Conservation (phyloP, 37 sponge, comb jelly and placozoan species). For the Corticium candelabrum region DNA sequence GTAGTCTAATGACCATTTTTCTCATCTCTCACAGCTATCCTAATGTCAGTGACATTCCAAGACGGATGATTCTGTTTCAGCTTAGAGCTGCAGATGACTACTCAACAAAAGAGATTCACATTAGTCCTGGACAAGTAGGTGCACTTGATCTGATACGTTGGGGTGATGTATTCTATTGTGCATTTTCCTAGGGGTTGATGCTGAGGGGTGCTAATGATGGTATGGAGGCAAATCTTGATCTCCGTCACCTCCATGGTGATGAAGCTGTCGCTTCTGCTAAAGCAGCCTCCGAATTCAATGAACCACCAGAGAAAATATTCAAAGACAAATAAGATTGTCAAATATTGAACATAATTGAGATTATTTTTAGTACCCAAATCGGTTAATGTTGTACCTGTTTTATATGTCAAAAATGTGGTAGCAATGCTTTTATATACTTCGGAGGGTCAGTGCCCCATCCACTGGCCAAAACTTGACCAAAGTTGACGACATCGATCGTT, state of each 20-base stretch:
- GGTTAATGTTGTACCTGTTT: no score
- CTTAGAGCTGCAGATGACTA: background rate
- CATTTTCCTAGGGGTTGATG: background rate
- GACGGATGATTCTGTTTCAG: constrained; percentile 8
- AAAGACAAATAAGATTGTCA: no score
- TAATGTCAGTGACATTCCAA: background rate
- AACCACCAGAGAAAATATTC: no score
- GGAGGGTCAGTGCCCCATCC: constrained; percentile 73
- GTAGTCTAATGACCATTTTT: background rate
- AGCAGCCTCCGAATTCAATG: no score
- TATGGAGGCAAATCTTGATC: background rate
- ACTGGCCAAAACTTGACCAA: constrained; percentile 45
- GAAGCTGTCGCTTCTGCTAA: background rate
- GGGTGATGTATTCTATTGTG: background rate
- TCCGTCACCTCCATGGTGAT: background rate
- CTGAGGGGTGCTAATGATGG: background rate
- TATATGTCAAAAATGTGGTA: no score
- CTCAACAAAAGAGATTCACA: background rate
- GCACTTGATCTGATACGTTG: no score
- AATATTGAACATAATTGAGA: no score
- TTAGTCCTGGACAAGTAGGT: constrained; percentile 3
- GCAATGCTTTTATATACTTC: constrained; percentile 28
- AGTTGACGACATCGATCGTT: constrained; percentile 37
- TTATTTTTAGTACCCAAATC: no score
- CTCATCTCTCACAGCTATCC: constrained; percentile 2